Evolutionary conservation across 2,888 invertebrate species (phyloP).

Genomic region (Ethmia dodecea): DNA sequence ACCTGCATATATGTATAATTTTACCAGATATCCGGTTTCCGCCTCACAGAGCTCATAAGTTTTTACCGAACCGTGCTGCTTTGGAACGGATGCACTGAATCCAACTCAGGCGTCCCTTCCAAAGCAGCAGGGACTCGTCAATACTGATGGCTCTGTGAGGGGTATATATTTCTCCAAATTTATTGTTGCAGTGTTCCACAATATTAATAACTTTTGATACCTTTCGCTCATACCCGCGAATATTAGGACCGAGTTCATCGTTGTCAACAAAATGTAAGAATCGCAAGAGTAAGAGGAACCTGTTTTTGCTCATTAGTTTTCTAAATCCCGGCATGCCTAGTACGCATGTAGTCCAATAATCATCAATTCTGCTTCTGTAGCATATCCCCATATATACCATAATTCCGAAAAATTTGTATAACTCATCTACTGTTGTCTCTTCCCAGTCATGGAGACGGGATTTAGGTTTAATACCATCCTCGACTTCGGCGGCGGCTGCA

Average conservation of each 20-base stretch:
- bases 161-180: constrained; percentile 11
- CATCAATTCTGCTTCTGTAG: constrained; percentile 1
- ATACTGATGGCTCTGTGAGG: constrained; percentile 14
- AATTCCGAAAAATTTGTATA: constrained; percentile 3
- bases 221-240: constrained; percentile 14
- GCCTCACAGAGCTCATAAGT: constrained; percentile 20
- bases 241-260: constrained; percentile 5
- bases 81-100: constrained; percentile 20
- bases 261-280: constrained; percentile 22
- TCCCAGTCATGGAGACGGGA: constrained; percentile 7
- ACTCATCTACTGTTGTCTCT: constrained; percentile 5
- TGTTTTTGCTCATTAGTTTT: constrained; percentile 16
- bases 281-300: constrained; percentile 14
- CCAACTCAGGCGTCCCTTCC: constrained; percentile 20
- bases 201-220: constrained; percentile 16
- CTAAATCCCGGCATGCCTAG: constrained; percentile 20
- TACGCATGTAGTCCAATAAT: constrained; percentile 10
- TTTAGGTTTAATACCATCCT: not conserved
- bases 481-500: not conserved
- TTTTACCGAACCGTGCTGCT: constrained; percentile 20
- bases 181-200: constrained; percentile 17
- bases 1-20: not conserved
- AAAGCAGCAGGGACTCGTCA: constrained; percentile 22
- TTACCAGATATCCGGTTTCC: constrained; percentile 14
- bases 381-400: constrained; percentile 4